Percentiles rank a stretch among this genome's conserved stretches.
Evolutionary conservation across 2,888 invertebrate genomes (phyloP).

Genomic region (Allolobophora icterica): DNA sequence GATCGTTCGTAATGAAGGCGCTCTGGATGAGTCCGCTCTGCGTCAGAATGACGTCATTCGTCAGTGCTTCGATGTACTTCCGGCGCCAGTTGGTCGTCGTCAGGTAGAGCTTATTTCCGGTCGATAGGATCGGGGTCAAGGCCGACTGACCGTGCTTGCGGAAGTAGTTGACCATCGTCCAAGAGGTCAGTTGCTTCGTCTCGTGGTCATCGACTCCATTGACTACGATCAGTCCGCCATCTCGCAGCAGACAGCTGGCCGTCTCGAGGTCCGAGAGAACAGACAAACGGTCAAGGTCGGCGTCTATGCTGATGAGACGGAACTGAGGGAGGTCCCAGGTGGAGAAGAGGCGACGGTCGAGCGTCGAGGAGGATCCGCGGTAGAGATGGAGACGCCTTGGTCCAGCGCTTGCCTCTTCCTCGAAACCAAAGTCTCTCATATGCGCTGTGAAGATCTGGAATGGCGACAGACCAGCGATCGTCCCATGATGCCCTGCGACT

Average conservation of each 20-base stretch:
- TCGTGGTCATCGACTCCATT: conserved; percentile 20
- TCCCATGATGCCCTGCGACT: background rate
- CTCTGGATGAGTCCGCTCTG: conserved; percentile 27
- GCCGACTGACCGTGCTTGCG: conserved; percentile 12
- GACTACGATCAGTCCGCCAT: conserved; percentile 19
- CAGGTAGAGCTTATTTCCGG: conserved; percentile 33
- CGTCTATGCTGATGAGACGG: conserved; percentile 20
- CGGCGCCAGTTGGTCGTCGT: conserved; percentile 36
- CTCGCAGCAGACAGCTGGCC: background rate
- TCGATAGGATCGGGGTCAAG: conserved; percentile 19
- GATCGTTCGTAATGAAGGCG: conserved; percentile 14
- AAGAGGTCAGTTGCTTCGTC: background rate
- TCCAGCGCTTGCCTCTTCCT: background rate
- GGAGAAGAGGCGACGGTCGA: conserved; percentile 9
- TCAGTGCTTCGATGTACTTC: conserved; percentile 30
- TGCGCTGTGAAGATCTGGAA: conserved; percentile 14
- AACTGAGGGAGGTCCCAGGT: conserved; percentile 29
- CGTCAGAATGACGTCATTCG: conserved; percentile 19
- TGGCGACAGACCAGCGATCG: conserved; percentile 6
- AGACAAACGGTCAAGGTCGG: conserved; percentile 18
- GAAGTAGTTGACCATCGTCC: background rate
- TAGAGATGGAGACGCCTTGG: background rate
- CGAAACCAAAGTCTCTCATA: conserved; percentile 13
- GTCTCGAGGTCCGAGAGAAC: conserved; percentile 1
- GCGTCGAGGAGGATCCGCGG: background rate